Conservation (phyloP, 2,888 invertebrate genomes). For the Agrypnus murinus region DNA sequence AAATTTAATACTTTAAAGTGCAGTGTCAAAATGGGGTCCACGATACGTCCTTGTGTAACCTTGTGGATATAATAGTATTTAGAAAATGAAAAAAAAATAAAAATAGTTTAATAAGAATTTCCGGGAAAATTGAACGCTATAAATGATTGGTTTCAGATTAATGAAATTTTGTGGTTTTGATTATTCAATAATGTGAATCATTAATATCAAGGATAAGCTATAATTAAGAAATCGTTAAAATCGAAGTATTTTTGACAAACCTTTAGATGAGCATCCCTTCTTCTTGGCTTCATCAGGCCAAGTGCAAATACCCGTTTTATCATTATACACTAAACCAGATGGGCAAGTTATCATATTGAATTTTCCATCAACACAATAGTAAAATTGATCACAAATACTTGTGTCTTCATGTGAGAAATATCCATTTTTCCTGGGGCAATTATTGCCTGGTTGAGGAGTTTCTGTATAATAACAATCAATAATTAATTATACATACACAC, state of each 20-base stretch:
- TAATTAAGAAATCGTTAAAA: background rate
- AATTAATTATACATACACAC: background rate
- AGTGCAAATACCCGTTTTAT: constrained; percentile 91
- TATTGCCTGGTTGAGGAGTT: constrained; percentile 79
- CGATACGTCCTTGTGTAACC: too few species aligned
- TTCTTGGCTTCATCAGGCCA: constrained; percentile 95
- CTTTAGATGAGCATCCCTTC: constrained; percentile 87
- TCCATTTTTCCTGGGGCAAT: constrained; percentile 89
- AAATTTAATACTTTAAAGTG: too few species aligned
- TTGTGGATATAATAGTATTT: too few species aligned
- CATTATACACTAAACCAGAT: constrained; percentile 89
- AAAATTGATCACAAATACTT: constrained; percentile 88
- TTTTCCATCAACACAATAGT: constrained; percentile 91
- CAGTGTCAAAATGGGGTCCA: too few species aligned
- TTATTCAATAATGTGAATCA: background rate
- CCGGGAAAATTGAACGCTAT: background rate
- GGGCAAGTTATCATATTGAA: constrained; percentile 94
- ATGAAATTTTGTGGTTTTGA: background rate
- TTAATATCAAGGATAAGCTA: too few species aligned
- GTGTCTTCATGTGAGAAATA: constrained; percentile 90
- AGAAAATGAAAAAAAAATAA: too few species aligned
- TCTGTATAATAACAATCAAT: constrained; percentile 72
- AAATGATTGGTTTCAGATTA: background rate
- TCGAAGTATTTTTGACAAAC: constrained; percentile 66
- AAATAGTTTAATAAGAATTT: too few species aligned